Evolutionary conservation across 2,113 vertebrate genomes (phyloP).

Genomic region (Phocoena phocoena): DNA sequence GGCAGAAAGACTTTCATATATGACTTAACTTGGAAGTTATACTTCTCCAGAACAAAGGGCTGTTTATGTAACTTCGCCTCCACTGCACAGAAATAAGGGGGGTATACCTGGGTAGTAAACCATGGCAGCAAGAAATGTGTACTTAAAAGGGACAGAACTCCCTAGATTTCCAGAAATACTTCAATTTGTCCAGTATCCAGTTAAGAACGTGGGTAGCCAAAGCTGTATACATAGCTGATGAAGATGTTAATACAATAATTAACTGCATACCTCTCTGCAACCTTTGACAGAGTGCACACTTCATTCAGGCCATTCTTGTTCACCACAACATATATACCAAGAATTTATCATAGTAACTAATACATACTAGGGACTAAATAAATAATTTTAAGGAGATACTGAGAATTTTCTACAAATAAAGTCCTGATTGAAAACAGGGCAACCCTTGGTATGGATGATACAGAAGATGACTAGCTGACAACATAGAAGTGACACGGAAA

Average conservation of each 20-base stretch:
- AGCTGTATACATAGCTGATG: neutral
- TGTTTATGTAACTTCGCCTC: accelerated
- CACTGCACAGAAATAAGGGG: neutral
- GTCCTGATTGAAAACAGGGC: neutral
- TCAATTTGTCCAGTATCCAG: neutral
- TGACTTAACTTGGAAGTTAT: neutral
- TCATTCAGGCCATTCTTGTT: neutral
- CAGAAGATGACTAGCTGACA: neutral
- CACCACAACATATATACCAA: neutral
- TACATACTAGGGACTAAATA: neutral
- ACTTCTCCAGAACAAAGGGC: neutral
- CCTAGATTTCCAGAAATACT: neutral
- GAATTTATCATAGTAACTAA: neutral
- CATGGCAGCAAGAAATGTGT: neutral
- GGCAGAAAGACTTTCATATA: neutral
- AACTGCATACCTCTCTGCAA: neutral
- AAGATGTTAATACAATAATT: neutral
- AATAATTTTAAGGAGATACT: neutral
- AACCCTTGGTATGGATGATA: neutral
- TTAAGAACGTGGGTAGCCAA: neutral
- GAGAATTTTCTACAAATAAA: neutral
- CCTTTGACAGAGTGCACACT: neutral
- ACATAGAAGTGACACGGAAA: neutral
- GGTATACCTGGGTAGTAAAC: no score
- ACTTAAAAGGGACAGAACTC: neutral